These are phyloP conservation scores for Drosophila kikkawai DNA, from an alignment of 1,140 invertebrate genomes.

Conservation along the genomic window DNA sequence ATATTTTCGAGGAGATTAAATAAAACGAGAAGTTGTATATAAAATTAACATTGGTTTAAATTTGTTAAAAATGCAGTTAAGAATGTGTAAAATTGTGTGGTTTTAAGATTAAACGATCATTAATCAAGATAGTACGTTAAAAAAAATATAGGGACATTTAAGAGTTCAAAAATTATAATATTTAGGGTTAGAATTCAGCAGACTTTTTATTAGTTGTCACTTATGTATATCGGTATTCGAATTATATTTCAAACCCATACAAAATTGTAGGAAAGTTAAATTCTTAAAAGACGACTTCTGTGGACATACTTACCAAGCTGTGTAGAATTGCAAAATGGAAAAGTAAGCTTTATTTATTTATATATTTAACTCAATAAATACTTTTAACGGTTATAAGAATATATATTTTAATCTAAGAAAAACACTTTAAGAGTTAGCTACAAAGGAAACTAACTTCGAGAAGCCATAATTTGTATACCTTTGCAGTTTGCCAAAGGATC, in stretches of 20 bases:
- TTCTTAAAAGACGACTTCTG: neutral
- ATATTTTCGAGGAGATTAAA: constrained; percentile 24
- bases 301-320: neutral
- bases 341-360: neutral
- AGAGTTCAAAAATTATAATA: neutral
- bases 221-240: neutral
- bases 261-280: neutral
- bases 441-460: no score
- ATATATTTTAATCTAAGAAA: no score
- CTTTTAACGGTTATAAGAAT: no score
- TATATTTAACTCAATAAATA: neutral
- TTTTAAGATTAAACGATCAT: neutral
- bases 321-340: neutral
- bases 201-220: constrained; percentile 16
- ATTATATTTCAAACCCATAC: neutral
- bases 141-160: neutral
- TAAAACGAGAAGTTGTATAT: constrained; percentile 10
- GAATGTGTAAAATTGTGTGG: neutral
- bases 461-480: no score
- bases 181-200: neutral
- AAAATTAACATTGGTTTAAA: neutral
- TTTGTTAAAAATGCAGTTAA: neutral
- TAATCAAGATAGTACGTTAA: neutral
- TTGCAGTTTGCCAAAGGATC: no score
- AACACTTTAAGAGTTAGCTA: no score